These are phyloP conservation scores for Drosophila melanogaster DNA, from an alignment of 1,140 invertebrate genomes.

Conservation along the genomic window DNA sequence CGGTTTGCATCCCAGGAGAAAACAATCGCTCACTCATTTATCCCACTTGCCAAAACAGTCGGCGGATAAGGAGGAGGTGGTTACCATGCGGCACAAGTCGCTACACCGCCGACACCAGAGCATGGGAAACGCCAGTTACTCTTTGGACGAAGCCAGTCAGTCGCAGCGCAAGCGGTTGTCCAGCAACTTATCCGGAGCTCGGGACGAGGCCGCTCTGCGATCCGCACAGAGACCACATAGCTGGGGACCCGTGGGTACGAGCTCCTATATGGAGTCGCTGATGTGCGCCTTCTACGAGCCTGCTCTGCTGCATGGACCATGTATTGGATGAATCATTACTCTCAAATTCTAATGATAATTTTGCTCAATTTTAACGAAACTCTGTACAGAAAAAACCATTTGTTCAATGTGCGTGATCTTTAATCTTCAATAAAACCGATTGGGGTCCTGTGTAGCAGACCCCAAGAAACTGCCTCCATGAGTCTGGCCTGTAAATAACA, in stretches of 20 bases:
- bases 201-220: constrained; percentile 53
- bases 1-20: constrained; percentile 2
- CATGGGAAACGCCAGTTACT: constrained; percentile 76
- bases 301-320: constrained; percentile 83
- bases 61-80: constrained; percentile 60
- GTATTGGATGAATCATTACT: constrained; percentile 79
- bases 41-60: constrained; percentile 37
- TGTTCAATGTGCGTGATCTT: constrained; percentile 51
- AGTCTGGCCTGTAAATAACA: constrained; percentile 65
- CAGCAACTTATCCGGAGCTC: constrained; percentile 60
- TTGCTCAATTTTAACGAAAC: constrained; percentile 29
- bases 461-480: constrained; percentile 36
- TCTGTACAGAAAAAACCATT: constrained; percentile 64
- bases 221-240: constrained; percentile 72
- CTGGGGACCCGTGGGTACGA: constrained; percentile 84
- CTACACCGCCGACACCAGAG: constrained; percentile 79
- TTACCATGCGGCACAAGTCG: constrained; percentile 71
- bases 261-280: constrained; percentile 77
- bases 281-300: constrained; percentile 78
- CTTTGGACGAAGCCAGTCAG: constrained; percentile 54
- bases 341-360: constrained; percentile 23
- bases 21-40: background rate
- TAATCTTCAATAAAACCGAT: constrained; percentile 54
- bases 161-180: constrained; percentile 50
- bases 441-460: constrained; percentile 64